phyloP scores from a whole-genome alignment of 2,888 invertebrate species.

The Drosophila imparisetae region DNA sequence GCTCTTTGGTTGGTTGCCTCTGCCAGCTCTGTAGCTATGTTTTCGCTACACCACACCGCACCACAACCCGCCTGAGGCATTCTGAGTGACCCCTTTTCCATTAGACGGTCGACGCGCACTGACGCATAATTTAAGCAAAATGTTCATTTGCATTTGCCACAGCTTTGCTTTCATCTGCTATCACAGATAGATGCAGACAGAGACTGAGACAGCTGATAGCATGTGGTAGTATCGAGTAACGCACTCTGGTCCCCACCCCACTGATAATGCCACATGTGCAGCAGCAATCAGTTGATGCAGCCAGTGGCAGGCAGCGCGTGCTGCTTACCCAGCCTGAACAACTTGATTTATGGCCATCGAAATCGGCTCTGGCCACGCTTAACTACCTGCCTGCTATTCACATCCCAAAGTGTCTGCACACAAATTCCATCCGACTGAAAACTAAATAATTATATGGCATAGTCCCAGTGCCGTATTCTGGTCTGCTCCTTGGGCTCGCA shows the following conservation, averaged over 20 bases:
- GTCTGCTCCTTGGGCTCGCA: constrained; percentile 1
- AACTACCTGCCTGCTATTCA: constrained; percentile 53
- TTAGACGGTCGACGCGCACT: constrained; percentile 44
- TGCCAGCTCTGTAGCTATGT: constrained; percentile 29
- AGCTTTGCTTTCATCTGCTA: constrained; percentile 26
- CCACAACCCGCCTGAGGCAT: background rate
- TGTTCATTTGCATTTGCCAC: constrained; percentile 51
- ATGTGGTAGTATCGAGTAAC: constrained; percentile 16
- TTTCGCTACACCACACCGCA: constrained; percentile 1
- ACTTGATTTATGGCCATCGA: constrained; percentile 81
- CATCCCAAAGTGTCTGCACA: constrained; percentile 56
- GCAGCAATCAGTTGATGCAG: constrained; percentile 52
- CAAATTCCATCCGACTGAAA: constrained; percentile 70
- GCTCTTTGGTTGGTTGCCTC: constrained; percentile 14
- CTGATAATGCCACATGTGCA: constrained; percentile 32
- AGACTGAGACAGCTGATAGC: background rate
- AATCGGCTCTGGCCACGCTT: constrained; percentile 39
- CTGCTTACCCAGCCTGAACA: constrained; percentile 25
- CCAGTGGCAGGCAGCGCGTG: constrained; percentile 15
- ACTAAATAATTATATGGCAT: constrained; percentile 76
- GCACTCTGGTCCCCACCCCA: constrained; percentile 20
- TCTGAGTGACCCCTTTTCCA: constrained; percentile 19
- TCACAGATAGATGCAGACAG: background rate
- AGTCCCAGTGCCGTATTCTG: constrained; percentile 15
- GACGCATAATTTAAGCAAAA: constrained; percentile 72